Base-by-base conservation (phyloP, 1,140 invertebrate genomes). In the Popillia japonica region DNA sequence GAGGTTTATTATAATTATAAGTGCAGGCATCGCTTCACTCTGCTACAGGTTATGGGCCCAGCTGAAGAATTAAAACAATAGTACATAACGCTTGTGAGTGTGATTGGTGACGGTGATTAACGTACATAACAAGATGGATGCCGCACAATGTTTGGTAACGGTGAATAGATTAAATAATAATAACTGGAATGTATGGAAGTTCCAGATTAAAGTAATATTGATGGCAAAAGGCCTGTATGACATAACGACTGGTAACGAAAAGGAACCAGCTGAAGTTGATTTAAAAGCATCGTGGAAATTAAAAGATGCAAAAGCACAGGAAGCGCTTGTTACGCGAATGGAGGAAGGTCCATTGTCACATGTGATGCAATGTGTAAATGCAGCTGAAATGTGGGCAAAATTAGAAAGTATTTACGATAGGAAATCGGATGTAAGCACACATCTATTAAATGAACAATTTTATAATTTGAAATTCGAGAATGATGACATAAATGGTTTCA, bases 301-400 rank as follows among this genome's bases (percentile, higher is more conserved):
- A 61, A 55, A 68, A 10, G 81, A 83, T 78, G 81, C 55, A 10
- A 55, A 40, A 20, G 81, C 82, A 77, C 82, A 83, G 77, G 72
- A 81, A 17, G 23, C 77, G n/a, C 77, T 86, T 0, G 83, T 83
- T 0, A 84, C 79, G 40, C 72, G 79, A n/a, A 78, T 81, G 23
- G 80, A 77, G 72, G 74, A 83, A 48, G 55, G 81, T 59, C 81
- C 81, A 23, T 82, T 85, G 80, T 27, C 80, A 64, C 85, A 85
- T 76, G 80, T 85, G 8, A 77, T 86, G 27, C 81, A 82, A n/a
- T 86, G 83, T 77, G 41, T 55, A 11, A 80, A 64, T 61, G 78
- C 84, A 41, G 82, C 82, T 9, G 83, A 82, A 40, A 87, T 87
- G 85, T 88, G 85, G 86, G 76, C 77, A 11, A 85, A 85, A 40